Percentiles rank a stretch among this genome's conserved stretches.
phyloP scores from a whole-genome alignment of 2,113 vertebrate species.

The Sturnira hondurensis region DNA sequence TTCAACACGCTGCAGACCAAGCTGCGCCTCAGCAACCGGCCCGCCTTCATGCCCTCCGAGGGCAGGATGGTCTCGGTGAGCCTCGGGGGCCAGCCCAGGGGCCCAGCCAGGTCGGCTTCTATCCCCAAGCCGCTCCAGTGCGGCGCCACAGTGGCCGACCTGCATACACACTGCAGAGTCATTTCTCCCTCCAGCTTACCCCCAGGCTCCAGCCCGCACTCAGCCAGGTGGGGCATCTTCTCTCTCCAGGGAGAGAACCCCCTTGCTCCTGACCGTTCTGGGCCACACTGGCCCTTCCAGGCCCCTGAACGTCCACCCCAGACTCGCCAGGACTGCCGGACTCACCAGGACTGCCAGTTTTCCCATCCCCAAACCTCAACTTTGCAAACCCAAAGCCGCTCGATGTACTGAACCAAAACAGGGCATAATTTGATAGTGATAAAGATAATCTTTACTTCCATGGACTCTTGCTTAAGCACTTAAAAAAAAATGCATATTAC shows the following conservation, averaged over 20 bases:
- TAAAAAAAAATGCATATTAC: not conserved
- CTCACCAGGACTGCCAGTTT: not conserved
- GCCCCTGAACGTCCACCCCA: not conserved
- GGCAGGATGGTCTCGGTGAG: constrained; percentile 98
- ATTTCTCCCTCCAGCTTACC: not conserved
- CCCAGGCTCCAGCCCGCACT: not conserved
- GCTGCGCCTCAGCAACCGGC: constrained; percentile 96
- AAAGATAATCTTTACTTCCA: not conserved
- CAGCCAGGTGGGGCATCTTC: not conserved
- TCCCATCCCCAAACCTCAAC: not conserved
- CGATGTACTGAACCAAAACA: not conserved
- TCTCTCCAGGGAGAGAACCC: not conserved
- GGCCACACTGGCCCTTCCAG: not conserved
- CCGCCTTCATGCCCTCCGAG: constrained; percentile 99
- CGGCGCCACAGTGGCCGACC: not conserved
- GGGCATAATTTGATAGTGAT: not conserved
- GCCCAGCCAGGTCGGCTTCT: fast-evolving
- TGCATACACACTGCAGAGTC: fast-evolving
- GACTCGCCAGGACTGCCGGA: not conserved
- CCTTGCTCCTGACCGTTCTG: not conserved
- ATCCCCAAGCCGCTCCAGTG: no score
- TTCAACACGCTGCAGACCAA: constrained; percentile 99
- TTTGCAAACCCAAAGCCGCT: not conserved
- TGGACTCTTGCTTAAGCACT: not conserved
- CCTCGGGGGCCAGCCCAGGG: not conserved